phyloP scores from a whole-genome alignment of 2,113 vertebrate genomes.

The Poeciliopsis turrubarensis region DNA sequence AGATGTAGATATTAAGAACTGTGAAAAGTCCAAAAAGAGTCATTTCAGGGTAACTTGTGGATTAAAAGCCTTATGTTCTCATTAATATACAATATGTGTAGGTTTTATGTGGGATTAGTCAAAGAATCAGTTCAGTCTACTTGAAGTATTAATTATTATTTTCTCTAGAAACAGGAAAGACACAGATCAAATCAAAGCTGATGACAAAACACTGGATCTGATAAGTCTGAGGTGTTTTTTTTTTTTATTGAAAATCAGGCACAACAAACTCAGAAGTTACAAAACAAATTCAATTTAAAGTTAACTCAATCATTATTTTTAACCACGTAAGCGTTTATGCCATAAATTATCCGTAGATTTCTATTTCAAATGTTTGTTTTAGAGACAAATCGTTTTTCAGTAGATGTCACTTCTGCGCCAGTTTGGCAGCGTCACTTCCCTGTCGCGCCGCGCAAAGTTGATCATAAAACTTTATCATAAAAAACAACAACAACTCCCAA shows the following conservation, averaged over 20 bases:
- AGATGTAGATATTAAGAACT: no score
- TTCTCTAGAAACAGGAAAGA: neutral
- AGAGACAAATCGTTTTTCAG: neutral
- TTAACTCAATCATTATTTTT: no score
- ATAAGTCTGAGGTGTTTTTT: neutral
- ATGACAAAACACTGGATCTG: neutral
- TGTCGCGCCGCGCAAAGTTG: neutral
- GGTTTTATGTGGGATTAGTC: no score
- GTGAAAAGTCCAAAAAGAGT: neutral
- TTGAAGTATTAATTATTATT: neutral
- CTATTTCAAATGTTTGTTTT: neutral
- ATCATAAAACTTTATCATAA: neutral
- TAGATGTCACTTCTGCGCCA: neutral
- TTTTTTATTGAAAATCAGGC: neutral
- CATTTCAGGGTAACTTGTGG: neutral
- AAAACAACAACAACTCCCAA: neutral
- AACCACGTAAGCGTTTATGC: neutral
- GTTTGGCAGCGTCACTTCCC: slow-evolving; percentile 10
- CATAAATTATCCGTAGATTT: neutral
- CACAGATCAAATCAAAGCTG: neutral
- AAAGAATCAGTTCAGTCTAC: neutral
- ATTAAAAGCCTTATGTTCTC: no score
- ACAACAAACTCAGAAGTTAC: neutral
- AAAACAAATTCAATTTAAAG: neutral
- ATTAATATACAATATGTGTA: no score